Conservation (phyloP, 2,888 invertebrate genomes). For the Lamproptera curius region DNA sequence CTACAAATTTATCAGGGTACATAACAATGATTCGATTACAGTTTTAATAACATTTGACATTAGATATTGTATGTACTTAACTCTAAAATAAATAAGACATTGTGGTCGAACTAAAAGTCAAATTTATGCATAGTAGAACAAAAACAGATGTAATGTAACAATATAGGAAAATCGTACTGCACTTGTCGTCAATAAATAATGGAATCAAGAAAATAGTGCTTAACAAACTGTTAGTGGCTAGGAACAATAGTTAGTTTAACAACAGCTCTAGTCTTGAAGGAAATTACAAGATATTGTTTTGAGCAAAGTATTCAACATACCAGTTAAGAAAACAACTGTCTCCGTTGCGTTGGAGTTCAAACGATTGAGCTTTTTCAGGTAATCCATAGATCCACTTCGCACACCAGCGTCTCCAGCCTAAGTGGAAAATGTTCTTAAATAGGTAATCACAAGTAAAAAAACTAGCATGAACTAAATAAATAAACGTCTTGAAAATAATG, state of each 20-base stretch:
- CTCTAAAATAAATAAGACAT: too few species aligned
- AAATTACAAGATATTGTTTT: background rate
- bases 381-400: conserved; percentile 70
- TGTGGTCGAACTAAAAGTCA: too few species aligned
- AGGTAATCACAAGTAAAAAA: too few species aligned
- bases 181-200: background rate
- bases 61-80: too few species aligned
- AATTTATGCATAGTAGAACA: background rate
- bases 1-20: too few species aligned
- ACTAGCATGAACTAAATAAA: too few species aligned
- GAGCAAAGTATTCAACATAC: conserved; percentile 56
- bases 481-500: too few species aligned
- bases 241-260: background rate
- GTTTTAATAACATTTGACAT: too few species aligned
- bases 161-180: background rate
- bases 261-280: background rate
- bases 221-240: background rate
- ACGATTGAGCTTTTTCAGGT: conserved; percentile 79
- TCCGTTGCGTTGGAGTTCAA: conserved; percentile 99
- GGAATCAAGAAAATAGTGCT: background rate
- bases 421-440: too few species aligned
- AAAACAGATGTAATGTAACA: background rate
- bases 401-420: conserved; percentile 2
- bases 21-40: too few species aligned
- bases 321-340: conserved; percentile 90